Conservation (phyloP, 1,140 invertebrate genomes). For the Polyergus mexicanus region DNA sequence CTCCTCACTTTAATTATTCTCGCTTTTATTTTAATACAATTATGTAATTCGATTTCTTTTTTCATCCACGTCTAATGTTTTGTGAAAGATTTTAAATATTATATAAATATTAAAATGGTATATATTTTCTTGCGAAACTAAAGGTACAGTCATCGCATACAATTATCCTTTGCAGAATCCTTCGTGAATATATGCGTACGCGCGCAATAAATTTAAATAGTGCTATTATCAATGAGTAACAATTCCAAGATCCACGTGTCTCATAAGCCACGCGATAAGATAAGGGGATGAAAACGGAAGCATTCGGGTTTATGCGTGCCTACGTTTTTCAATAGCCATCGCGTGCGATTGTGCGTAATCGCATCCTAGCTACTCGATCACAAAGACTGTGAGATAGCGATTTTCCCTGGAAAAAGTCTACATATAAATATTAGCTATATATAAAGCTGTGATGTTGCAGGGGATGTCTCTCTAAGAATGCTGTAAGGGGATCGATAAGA, state of each 20-base stretch:
- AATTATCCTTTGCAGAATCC: not conserved
- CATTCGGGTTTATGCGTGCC: not conserved
- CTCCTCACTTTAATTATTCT: too few species aligned
- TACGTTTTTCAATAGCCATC: not conserved
- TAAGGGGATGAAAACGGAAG: not conserved
- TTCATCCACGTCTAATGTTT: not conserved
- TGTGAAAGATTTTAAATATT: not conserved
- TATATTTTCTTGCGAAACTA: not conserved
- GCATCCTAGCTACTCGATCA: not conserved
- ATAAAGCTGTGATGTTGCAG: not conserved
- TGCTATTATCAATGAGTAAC: not conserved
- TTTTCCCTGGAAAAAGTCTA: not conserved
- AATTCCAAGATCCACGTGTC: not conserved
- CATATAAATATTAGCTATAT: not conserved
- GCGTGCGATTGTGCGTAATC: not conserved
- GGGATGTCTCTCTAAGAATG: not conserved
- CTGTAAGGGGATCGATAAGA: not conserved
- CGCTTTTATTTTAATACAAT: too few species aligned
- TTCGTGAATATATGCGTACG: not conserved
- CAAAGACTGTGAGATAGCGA: not conserved
- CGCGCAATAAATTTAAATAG: not conserved
- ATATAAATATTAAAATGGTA: not conserved
- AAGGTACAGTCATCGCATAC: not conserved
- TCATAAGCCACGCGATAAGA: slow-evolving; percentile 31
- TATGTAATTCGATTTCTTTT: too few species aligned